Percentiles rank a stretch among this genome's conserved stretches.
Conservation (phyloP, 2,113 vertebrate genomes). For the Sciurus niger region DNA sequence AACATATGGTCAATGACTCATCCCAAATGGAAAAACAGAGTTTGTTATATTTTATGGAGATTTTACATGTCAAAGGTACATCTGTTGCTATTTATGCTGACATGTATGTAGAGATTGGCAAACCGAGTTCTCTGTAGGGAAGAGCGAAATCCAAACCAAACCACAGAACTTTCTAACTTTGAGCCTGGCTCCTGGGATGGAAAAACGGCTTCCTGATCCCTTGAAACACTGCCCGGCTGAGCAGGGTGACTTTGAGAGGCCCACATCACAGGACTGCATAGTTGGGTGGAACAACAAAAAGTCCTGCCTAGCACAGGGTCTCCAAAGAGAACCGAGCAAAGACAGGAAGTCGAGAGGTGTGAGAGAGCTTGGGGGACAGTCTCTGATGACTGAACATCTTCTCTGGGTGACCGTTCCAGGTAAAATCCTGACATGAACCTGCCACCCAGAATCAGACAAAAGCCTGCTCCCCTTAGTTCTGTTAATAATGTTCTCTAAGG, state of each 20-base stretch:
- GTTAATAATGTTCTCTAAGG: not conserved
- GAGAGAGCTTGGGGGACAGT: not conserved
- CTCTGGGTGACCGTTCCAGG: slow-evolving; percentile 29
- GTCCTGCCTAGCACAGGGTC: not conserved
- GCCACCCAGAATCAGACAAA: not conserved
- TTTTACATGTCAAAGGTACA: slow-evolving; percentile 91
- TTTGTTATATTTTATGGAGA: slow-evolving; percentile 90
- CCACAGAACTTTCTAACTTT: slow-evolving; percentile 90
- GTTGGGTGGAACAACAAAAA: slow-evolving; percentile 54
- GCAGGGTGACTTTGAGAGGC: slow-evolving; percentile 80
- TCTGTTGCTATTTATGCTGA: slow-evolving; percentile 93
- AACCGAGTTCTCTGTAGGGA: slow-evolving; percentile 90
- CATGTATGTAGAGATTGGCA: slow-evolving; percentile 93
- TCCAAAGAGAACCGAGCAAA: slow-evolving; percentile 6
- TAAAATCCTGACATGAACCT: not conserved
- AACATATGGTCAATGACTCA: slow-evolving; percentile 92
- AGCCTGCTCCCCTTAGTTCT: not conserved
- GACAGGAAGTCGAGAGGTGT: slow-evolving; percentile 22
- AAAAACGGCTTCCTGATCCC: slow-evolving; percentile 85
- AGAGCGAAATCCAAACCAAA: slow-evolving; percentile 92
- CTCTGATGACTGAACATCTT: not conserved
- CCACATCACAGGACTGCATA: slow-evolving; percentile 62
- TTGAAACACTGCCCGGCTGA: slow-evolving; percentile 87
- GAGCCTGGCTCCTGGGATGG: slow-evolving; percentile 88
- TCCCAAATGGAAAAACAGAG: slow-evolving; percentile 90